A percentile compares a stretch with the other conserved stretches of the same genome.
phyloP scores from a whole-genome alignment of 2,888 invertebrate genomes.

The Microdon myrmicae region DNA sequence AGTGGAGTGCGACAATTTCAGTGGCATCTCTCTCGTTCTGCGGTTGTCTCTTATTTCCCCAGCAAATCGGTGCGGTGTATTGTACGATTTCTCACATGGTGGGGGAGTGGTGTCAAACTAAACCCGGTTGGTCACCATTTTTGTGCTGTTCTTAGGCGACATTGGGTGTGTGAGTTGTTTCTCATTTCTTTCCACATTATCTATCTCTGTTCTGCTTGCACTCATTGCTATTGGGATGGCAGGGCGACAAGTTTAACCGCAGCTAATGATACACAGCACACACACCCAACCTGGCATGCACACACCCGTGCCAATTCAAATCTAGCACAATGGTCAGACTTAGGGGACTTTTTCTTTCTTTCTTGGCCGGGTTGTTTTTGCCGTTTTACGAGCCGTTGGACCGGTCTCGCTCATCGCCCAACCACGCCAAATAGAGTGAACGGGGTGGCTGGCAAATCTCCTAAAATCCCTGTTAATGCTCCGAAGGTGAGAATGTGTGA shows the following conservation, averaged over 20 bases:
- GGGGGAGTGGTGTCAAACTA: slow-evolving; percentile 45
- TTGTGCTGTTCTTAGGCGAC: slow-evolving; percentile 49
- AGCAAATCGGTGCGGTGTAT: slow-evolving; percentile 3
- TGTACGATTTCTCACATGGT: slow-evolving; percentile 25
- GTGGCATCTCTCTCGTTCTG: slow-evolving; percentile 29
- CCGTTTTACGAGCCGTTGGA: slow-evolving; percentile 56
- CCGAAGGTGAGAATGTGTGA: slow-evolving; percentile 55
- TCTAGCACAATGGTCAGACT: slow-evolving; percentile 15
- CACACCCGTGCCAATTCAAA: slow-evolving; percentile 14
- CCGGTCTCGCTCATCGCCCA: slow-evolving; percentile 42
- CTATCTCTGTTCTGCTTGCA: too few species aligned
- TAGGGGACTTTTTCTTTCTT: slow-evolving; percentile 34
- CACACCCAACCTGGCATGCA: background rate
- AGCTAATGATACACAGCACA: background rate
- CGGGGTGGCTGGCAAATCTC: slow-evolving; percentile 18
- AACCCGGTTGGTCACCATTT: slow-evolving; percentile 53
- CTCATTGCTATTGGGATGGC: too few species aligned
- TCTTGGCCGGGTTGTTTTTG: slow-evolving; percentile 54
- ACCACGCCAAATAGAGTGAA: slow-evolving; percentile 37
- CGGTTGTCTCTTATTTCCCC: slow-evolving; percentile 40
- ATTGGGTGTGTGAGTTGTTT: slow-evolving; percentile 22
- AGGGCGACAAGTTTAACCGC: slow-evolving; percentile 56
- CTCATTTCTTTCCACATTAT: slow-evolving; percentile 34
- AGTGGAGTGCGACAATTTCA: slow-evolving; percentile 56
- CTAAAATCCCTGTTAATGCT: slow-evolving; percentile 54